These are phyloP conservation scores for Rhinoptilus africanus DNA, from an alignment of 2,113 vertebrate genomes.

Conservation along the genomic window DNA sequence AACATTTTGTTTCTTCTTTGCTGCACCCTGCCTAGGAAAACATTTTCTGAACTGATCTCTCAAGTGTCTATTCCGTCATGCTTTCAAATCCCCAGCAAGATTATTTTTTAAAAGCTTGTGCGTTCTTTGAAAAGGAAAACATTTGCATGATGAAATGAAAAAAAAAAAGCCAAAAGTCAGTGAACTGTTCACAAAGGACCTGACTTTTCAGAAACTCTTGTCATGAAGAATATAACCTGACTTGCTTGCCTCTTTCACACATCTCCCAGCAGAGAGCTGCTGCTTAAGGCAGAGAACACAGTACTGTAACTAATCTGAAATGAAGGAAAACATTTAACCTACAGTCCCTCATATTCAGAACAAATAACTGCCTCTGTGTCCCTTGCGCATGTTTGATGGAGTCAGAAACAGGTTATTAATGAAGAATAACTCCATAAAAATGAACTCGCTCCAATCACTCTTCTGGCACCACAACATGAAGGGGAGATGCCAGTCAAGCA, in stretches of 20 bases:
- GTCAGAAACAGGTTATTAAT: conserved; percentile 24
- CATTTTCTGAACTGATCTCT: background rate
- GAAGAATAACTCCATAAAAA: conserved; percentile 53
- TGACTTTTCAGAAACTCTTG: background rate
- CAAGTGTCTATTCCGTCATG: too few relatives aligned
- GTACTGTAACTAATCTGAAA: background rate
- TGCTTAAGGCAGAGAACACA: background rate
- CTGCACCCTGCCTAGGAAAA: background rate
- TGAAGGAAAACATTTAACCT: conserved; percentile 13
- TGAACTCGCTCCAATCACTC: background rate
- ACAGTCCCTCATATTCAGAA: background rate
- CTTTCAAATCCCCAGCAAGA: background rate
- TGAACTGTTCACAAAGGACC: background rate
- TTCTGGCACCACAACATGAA: background rate
- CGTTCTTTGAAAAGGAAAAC: background rate
- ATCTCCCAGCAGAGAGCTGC: background rate
- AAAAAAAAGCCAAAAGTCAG: background rate
- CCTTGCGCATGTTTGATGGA: background rate
- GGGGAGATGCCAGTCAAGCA: conserved; percentile 43
- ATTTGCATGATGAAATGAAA: background rate
- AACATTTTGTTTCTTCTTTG: background rate
- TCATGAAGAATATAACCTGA: background rate
- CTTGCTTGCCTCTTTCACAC: background rate
- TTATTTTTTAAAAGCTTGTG: background rate
- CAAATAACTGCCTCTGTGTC: background rate